A percentile compares a stretch with the other conserved stretches of the same genome.
These are phyloP conservation scores for Eupithecia subfuscata DNA, from an alignment of 2,888 invertebrate genomes.

Conservation along the genomic window DNA sequence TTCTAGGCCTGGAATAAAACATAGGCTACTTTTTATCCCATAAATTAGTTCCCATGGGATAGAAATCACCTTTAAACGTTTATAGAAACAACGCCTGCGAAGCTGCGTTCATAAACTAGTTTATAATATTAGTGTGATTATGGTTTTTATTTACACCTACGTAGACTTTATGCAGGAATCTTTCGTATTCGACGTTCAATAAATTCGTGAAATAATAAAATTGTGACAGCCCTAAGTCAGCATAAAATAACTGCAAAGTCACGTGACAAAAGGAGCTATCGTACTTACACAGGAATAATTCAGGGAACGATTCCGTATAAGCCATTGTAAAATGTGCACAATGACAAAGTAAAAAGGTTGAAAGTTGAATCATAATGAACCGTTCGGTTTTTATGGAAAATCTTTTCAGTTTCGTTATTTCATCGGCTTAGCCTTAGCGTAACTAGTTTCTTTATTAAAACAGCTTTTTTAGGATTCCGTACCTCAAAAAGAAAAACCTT, in stretches of 20 bases:
- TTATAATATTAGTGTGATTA: too few relatives aligned
- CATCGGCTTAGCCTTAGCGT: background rate
- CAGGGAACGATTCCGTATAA: constrained; percentile 39
- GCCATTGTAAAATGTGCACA: constrained; percentile 28
- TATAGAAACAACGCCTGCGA: too few relatives aligned
- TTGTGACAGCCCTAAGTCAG: constrained; percentile 1
- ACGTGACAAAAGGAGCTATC: constrained; percentile 16
- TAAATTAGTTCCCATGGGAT: too few relatives aligned
- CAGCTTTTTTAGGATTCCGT: background rate
- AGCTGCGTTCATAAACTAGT: too few relatives aligned
- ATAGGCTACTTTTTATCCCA: too few relatives aligned
- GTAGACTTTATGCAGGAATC: too few relatives aligned
- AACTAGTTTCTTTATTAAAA: background rate
- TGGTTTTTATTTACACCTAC: too few relatives aligned
- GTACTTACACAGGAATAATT: constrained; percentile 35
- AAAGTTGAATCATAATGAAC: constrained; percentile 17
- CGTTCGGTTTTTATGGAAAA: constrained; percentile 8
- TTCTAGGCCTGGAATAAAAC: too few relatives aligned
- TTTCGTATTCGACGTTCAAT: too few relatives aligned
- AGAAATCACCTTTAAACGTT: too few relatives aligned
- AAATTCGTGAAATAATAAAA: background rate
- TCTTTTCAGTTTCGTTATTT: background rate
- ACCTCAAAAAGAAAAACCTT: background rate
- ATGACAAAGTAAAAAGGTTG: constrained; percentile 22
- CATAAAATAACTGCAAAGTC: constrained; percentile 16